Conservation (phyloP, 2,113 vertebrate species). For the Rhinolophus sinicus region DNA sequence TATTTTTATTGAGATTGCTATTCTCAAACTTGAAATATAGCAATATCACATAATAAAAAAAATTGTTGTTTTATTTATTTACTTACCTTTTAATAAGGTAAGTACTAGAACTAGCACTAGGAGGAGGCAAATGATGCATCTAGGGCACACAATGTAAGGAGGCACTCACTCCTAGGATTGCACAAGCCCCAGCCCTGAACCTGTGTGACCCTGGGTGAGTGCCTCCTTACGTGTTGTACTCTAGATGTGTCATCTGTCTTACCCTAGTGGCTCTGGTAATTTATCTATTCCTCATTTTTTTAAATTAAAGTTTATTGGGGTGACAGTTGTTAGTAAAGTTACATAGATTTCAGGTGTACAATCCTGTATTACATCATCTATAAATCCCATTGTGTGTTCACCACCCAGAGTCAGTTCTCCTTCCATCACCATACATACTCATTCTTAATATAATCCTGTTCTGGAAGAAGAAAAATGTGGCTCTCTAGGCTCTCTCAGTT, state of each 20-base stretch:
- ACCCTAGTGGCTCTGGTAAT: not conserved
- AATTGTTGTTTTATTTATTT: no score
- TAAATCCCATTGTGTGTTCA: no score
- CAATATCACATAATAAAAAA: not conserved
- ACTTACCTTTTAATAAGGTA: not conserved
- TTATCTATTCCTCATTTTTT: not conserved
- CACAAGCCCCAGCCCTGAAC: not conserved
- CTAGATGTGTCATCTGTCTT: not conserved
- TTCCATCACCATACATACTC: not conserved
- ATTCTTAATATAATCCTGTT: not conserved
- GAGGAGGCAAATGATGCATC: accelerated
- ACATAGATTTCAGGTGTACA: no score
- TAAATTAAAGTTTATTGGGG: no score
- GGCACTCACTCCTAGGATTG: not conserved
- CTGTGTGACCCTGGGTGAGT: not conserved
- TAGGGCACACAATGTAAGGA: not conserved
- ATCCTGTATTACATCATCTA: no score
- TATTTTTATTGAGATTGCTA: not conserved
- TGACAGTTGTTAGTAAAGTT: no score
- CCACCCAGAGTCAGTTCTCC: no score
- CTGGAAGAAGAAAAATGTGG: not conserved
- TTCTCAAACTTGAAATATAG: not conserved
- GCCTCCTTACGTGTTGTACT: not conserved
- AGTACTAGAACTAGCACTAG: not conserved
- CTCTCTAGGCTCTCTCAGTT: not conserved